Evolutionary conservation across 1,140 invertebrate species (phyloP), one percentile per base, ranked within the genome.

Genomic region (Atta cephalotes): DNA sequence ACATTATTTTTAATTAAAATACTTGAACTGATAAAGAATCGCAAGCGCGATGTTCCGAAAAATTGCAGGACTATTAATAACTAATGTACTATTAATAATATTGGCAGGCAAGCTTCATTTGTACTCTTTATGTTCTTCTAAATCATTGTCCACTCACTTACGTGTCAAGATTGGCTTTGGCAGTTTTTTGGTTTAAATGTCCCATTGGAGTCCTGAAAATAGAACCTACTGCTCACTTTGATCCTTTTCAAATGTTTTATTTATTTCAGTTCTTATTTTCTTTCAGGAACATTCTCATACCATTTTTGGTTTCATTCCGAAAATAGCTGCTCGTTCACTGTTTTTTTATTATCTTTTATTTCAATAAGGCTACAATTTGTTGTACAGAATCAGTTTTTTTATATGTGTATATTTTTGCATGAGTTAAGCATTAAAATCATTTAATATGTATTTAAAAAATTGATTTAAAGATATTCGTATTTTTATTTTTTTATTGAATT

Each of bases 191-290:
- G 65, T 49, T 62, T 68, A 65, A 65, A 56, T 12, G 60, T 45
- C 4, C 49, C 53, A 62, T 60, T 9, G 65, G n/a, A 62, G 68
- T 16, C 31, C 72, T 85, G 60, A 58, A 86, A 90, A 90, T 90
- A 90, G 89, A 88, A 78, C 16, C 21, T 21, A 31, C 56, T 58
- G 71, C 70, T 90, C 58, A 77, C 74, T 74, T 85, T 90, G 86
- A 90, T 90, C 79, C 81, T 90, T 81, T 86, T 90, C 71, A 90
- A 87, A 88, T 56, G 71, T 88, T 90, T 88, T 85, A 77, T 90
- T 85, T 86, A 88, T 88, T 86, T 90, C 53, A 60, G 86, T 89
- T 68, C 68, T 60, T 90, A 85, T 88, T 78, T 90, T 77, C 65
- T 49, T 53, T 62, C 66, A 81, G 58, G 60, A 72, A 21, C 77